phyloP scores from a whole-genome alignment of 2,888 invertebrate genomes.

The Bursaphelenchus okinawaensis region DNA sequence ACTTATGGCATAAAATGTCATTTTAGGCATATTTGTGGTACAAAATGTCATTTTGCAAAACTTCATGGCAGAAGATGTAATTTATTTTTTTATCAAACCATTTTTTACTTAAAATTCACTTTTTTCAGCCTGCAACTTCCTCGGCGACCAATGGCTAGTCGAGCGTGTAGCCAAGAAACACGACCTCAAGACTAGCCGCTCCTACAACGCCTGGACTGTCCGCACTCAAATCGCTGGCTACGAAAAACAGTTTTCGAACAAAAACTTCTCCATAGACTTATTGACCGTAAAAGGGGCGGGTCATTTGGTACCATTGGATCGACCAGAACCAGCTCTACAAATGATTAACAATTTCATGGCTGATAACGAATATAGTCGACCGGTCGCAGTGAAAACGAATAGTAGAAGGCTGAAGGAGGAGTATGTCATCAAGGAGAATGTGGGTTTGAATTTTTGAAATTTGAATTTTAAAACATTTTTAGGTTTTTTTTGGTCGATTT shows the following conservation, averaged over 20 bases:
- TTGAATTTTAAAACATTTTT: no score
- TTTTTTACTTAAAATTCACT: conserved; percentile 1
- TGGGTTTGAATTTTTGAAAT: conserved; percentile 6
- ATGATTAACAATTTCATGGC: conserved; percentile 67
- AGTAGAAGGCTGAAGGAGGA: conserved; percentile 12
- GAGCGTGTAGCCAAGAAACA: conserved; percentile 34
- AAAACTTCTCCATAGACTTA: conserved; percentile 35
- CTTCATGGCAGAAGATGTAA: no score
- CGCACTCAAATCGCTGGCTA: conserved; percentile 43
- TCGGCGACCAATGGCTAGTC: conserved; percentile 51
- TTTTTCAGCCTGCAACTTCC: conserved; percentile 38
- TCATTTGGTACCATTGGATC: conserved; percentile 76
- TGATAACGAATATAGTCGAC: conserved; percentile 35
- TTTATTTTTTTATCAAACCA: no score
- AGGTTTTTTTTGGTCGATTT: no score
- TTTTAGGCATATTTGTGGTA: no score
- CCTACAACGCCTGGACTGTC: conserved; percentile 31
- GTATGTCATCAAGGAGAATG: conserved; percentile 21
- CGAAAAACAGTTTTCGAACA: conserved; percentile 35
- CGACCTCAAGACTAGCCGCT: background rate
- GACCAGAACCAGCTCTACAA: conserved; percentile 73
- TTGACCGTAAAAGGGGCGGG: conserved; percentile 59
- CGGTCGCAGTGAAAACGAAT: conserved; percentile 16
- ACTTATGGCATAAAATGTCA: no score
- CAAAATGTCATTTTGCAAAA: no score